Percentiles rank a stretch among this genome's conserved stretches.
phyloP scores from a whole-genome alignment of 2,888 invertebrate species.

The Terebella lapidaria region DNA sequence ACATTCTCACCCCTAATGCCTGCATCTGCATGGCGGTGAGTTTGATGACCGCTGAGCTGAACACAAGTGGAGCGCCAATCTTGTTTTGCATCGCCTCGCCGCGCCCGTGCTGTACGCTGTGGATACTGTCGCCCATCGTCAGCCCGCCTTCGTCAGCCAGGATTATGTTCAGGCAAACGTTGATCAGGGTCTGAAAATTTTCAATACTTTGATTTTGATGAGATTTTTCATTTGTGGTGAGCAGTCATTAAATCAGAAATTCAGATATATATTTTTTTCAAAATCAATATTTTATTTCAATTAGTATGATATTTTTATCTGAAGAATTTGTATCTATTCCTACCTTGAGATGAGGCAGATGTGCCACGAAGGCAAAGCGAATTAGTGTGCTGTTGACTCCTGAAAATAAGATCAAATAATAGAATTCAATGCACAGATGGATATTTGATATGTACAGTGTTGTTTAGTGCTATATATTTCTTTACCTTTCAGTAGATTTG shows the following conservation, averaged over 20 bases:
- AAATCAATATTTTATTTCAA: background rate
- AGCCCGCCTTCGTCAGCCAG: constrained; percentile 67
- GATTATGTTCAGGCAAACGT: constrained; percentile 56
- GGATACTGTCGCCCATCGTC: constrained; percentile 32
- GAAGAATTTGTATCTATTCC: constrained; percentile 16
- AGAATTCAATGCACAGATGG: too few species aligned
- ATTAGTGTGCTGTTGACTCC: constrained; percentile 88
- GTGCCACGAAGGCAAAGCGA: constrained; percentile 90
- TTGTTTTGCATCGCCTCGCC: constrained; percentile 32
- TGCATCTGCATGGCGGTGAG: constrained; percentile 91
- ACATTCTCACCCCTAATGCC: constrained; percentile 72
- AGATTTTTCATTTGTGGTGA: background rate
- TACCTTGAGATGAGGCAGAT: constrained; percentile 89
- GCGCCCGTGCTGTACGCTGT: constrained; percentile 37
- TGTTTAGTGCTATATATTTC: background rate
- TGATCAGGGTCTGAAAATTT: constrained; percentile 58
- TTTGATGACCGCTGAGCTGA: constrained; percentile 93
- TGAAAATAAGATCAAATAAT: constrained; percentile 20
- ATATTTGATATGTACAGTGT: background rate
- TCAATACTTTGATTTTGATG: background rate
- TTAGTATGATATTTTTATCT: too few species aligned
- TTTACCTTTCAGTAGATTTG: constrained; percentile 76
- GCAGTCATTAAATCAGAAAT: too few species aligned
- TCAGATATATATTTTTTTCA: too few species aligned
- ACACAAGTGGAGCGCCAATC: constrained; percentile 76